A percentile compares a stretch with the other conserved stretches of the same genome.
Conservation (phyloP, 2,888 invertebrate genomes). For the Cremastobaeus sp. region DNA sequence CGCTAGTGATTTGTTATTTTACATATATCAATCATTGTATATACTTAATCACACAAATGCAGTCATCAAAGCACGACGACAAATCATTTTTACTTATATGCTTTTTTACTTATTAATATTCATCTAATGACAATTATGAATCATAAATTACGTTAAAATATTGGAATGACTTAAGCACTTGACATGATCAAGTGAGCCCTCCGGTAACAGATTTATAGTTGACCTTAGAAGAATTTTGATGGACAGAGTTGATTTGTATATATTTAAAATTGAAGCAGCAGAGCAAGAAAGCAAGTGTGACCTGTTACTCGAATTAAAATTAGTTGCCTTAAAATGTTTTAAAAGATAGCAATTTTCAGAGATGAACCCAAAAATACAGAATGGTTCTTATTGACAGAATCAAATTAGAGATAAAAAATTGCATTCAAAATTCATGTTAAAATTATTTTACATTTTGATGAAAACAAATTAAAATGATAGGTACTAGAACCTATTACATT, state of each 20-base stretch:
- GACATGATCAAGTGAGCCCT: conserved; percentile 72
- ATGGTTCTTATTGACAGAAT: too few species aligned
- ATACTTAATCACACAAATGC: conserved; percentile 34
- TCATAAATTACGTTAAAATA: conserved; percentile 8
- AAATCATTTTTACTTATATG: conserved; percentile 19
- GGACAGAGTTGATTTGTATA: conserved; percentile 51
- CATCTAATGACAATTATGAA: conserved; percentile 18
- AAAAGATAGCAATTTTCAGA: too few species aligned
- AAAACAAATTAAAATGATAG: too few species aligned
- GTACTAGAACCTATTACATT: too few species aligned
- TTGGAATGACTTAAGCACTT: conserved; percentile 64
- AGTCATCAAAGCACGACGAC: conserved; percentile 4
- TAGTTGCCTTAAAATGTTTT: too few species aligned
- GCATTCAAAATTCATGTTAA: too few species aligned
- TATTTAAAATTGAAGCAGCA: conserved; percentile 38
- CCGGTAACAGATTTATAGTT: conserved; percentile 57
- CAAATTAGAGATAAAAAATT: too few species aligned
- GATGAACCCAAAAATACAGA: neutral
- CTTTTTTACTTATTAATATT: conserved; percentile 12
- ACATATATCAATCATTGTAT: conserved; percentile 35
- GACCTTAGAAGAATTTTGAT: conserved; percentile 35
- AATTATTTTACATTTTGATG: too few species aligned
- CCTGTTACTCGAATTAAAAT: conserved; percentile 29
- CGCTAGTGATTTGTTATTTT: conserved; percentile 25
- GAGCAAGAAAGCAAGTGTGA: conserved; percentile 41